Conservation (phyloP, 2,113 vertebrate species). For the Fregata magnificens region DNA sequence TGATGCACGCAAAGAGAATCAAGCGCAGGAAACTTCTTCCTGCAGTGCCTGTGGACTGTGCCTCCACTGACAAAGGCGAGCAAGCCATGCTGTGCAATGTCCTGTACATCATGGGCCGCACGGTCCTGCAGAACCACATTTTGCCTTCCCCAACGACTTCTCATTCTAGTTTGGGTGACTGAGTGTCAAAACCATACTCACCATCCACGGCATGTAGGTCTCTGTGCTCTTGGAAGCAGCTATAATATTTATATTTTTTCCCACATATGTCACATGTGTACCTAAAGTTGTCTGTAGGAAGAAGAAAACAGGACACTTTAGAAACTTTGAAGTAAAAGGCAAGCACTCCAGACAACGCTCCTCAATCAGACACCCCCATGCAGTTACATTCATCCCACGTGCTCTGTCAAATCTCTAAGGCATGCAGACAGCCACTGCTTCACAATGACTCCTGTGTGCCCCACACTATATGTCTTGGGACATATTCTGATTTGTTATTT, state of each 20-base stretch:
- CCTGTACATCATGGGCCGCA: not conserved
- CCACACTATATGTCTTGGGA: fast-evolving
- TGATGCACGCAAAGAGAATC: not conserved
- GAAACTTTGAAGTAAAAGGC: not conserved
- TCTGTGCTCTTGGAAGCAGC: slow-evolving; percentile 98
- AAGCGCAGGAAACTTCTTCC: not conserved
- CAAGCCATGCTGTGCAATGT: fast-evolving
- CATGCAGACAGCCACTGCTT: not conserved
- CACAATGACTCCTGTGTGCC: fast-evolving
- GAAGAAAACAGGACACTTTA: slow-evolving; percentile 20
- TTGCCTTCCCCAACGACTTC: not conserved
- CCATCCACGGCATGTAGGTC: slow-evolving; percentile 97
- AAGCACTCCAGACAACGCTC: not conserved
- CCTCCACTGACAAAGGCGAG: not conserved
- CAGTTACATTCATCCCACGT: not conserved
- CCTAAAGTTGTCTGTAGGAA: slow-evolving; percentile 89
- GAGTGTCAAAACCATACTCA: slow-evolving; percentile 70
- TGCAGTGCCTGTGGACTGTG: not conserved
- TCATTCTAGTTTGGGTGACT: not conserved
- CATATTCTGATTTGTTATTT: not conserved
- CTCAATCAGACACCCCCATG: not conserved
- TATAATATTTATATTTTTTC: slow-evolving; percentile 99
- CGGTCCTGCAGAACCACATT: not conserved
- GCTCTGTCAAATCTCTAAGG: not conserved
- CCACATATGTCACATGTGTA: slow-evolving; percentile 98